phyloP scores from a whole-genome alignment of 2,113 vertebrate species.

The Epinephelus lanceolatus region DNA sequence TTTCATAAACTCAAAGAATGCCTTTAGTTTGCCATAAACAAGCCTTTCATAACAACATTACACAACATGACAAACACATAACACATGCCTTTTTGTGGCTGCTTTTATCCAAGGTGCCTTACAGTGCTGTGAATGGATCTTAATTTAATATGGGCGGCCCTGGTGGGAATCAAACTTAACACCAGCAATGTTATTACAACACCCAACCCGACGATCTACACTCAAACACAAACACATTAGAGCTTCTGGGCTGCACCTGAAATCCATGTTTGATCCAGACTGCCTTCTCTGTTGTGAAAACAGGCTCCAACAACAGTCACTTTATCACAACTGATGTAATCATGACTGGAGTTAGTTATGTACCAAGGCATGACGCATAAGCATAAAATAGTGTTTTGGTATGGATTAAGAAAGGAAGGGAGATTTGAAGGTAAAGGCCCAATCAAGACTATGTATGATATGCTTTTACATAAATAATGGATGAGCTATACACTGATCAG shows the following conservation, averaged over 20 bases:
- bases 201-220: background rate
- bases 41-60: conserved; percentile 35
- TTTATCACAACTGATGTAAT: conserved; percentile 13
- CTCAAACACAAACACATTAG: conserved; percentile 9
- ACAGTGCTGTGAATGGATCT: conserved; percentile 1
- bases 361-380: background rate
- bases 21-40: conserved; percentile 28
- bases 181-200: conserved; percentile 38
- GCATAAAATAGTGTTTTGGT: background rate
- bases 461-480: no score
- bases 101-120: conserved; percentile 21
- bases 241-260: background rate
- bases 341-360: background rate
- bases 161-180: conserved; percentile 33
- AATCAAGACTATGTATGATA: background rate
- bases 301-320: background rate
- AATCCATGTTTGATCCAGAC: conserved; percentile 39
- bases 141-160: conserved; percentile 8
- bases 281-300: conserved; percentile 34
- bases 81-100: background rate
- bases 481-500: no score
- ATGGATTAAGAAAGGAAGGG: background rate
- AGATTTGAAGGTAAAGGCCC: background rate
- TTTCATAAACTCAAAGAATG: conserved; percentile 33
- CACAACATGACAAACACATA: conserved; percentile 16